phyloP scores from a whole-genome alignment of 2,113 vertebrate genomes.

The Bubo bubo region DNA sequence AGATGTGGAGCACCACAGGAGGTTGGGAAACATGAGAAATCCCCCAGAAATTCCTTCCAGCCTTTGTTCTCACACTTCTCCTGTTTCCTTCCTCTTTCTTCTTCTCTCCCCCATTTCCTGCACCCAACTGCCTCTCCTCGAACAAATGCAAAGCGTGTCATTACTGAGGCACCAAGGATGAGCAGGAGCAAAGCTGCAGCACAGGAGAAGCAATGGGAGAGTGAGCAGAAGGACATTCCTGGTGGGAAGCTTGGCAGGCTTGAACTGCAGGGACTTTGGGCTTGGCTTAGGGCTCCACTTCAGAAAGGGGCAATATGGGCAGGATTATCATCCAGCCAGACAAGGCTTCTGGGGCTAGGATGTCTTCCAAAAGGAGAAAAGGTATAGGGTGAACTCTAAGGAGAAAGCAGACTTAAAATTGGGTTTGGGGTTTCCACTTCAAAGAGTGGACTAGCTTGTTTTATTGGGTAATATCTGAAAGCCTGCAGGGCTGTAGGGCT shows the following conservation, averaged over 20 bases:
- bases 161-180: neutral
- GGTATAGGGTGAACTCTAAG: neutral
- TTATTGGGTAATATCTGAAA: constrained; percentile 24
- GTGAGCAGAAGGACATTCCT: fast-evolving
- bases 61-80: neutral
- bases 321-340: neutral
- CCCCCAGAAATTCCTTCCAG: neutral
- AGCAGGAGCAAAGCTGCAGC: neutral
- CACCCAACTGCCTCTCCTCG: neutral
- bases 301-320: neutral
- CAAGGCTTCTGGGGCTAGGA: neutral
- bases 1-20: fast-evolving
- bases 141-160: neutral
- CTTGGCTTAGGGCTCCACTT: neutral
- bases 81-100: neutral
- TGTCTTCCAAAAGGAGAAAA: neutral
- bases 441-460: neutral
- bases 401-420: neutral
- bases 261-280: neutral
- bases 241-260: neutral
- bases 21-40: neutral
- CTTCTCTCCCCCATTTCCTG: neutral
- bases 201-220: neutral
- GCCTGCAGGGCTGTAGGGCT: neutral
- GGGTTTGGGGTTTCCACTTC: neutral